A percentile compares a stretch with the other conserved stretches of the same genome.
Evolutionary conservation across 2,113 vertebrate genomes (phyloP).

Genomic region (Ammospiza nelsoni): DNA sequence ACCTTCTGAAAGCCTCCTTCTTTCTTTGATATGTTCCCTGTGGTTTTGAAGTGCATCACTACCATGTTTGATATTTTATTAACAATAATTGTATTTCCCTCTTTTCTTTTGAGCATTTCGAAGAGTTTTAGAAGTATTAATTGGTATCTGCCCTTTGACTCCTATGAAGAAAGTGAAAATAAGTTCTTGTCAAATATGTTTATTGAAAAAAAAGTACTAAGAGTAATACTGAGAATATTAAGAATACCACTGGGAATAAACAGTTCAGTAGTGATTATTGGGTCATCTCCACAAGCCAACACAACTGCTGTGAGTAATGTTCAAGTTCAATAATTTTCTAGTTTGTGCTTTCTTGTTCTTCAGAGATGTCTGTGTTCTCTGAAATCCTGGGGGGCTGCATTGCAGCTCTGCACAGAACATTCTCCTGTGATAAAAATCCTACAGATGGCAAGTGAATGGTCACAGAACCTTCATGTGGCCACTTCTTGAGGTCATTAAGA

Average conservation of each 20-base stretch:
- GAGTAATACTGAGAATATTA: neutral
- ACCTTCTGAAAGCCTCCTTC: neutral
- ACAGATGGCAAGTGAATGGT: neutral
- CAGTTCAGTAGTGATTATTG: neutral
- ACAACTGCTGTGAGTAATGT: neutral
- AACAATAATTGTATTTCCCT: slow-evolving; percentile 23
- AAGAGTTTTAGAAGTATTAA: slow-evolving; percentile 9
- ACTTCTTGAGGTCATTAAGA: neutral
- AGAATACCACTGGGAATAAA: neutral
- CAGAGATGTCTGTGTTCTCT: neutral
- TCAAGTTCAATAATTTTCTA: neutral
- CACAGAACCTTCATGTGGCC: neutral
- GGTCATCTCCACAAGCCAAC: neutral
- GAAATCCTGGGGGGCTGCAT: neutral
- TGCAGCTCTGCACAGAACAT: neutral
- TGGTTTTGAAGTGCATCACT: slow-evolving; percentile 27
- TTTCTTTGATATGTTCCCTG: slow-evolving; percentile 28
- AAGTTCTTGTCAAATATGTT: neutral
- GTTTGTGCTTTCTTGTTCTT: neutral
- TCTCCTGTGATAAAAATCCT: neutral
- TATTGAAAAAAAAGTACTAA: neutral
- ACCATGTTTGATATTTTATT: slow-evolving; percentile 30
- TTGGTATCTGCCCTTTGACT: slow-evolving; percentile 2
- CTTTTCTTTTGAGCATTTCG: slow-evolving; percentile 17
- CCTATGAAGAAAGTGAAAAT: neutral